Evolutionary conservation across 92 coral and sea anemone species (phyloP).

Genomic region (Virgularia gustaviana): DNA sequence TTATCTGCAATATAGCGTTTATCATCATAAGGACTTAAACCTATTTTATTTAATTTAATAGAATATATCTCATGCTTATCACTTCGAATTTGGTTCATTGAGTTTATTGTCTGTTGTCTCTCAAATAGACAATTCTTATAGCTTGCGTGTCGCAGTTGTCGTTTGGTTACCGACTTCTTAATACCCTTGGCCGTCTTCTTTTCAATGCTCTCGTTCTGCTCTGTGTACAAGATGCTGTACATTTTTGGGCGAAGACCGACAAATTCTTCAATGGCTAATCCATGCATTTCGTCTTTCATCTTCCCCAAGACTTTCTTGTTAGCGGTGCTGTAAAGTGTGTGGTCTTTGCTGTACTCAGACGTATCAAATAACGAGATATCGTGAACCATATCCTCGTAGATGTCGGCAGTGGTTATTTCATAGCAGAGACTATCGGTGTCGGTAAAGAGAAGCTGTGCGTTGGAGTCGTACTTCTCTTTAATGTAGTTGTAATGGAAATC

Average conservation of each 20-base stretch:
- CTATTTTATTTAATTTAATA: slow-evolving; percentile 32
- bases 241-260: slow-evolving; percentile 37
- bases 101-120: not conserved
- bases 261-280: too few relatives aligned
- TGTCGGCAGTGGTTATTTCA: too few relatives aligned
- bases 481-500: too few relatives aligned
- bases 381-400: too few relatives aligned
- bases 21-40: slow-evolving; percentile 37
- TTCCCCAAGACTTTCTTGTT: slow-evolving; percentile 43
- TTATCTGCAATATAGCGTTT: slow-evolving; percentile 30
- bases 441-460: too few relatives aligned
- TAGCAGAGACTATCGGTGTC: too few relatives aligned
- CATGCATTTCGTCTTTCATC: slow-evolving; percentile 43
- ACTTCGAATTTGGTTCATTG: slow-evolving; percentile 34
- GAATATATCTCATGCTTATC: slow-evolving; percentile 13
- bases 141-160: slow-evolving; percentile 3
- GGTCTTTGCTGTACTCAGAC: slow-evolving; percentile 33
- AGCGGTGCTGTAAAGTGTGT: too few relatives aligned
- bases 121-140: slow-evolving; percentile 35
- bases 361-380: slow-evolving; percentile 30
- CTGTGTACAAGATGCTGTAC: slow-evolving; percentile 23
- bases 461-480: too few relatives aligned
- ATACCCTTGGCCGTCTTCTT: slow-evolving; percentile 57
- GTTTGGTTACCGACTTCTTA: slow-evolving; percentile 40
- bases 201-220: slow-evolving; percentile 26